Base-by-base conservation (phyloP, 1,140 invertebrate genomes). In the Sycophaga agraensis region DNA sequence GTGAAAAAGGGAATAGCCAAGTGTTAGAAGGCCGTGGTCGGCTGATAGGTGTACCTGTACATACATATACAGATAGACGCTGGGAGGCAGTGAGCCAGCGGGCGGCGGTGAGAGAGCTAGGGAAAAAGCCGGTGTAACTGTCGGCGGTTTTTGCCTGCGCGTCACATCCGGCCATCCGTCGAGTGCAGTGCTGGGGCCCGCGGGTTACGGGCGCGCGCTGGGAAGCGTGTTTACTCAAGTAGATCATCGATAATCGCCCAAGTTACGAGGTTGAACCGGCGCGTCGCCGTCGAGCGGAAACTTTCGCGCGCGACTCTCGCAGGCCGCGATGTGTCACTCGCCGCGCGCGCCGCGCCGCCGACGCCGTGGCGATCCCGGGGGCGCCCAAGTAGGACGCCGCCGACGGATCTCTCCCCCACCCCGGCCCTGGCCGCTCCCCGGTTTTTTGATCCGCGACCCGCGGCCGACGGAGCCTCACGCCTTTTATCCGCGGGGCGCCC, bases 131-230 rank as follows among this genome's bases (percentile, higher is more conserved):
- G 69, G 70, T 66, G 69, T 70, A 70, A 73, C 70, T 71, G 67
- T 58, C 65, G 37, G 59, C 46, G 70, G 66, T 77, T 77, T 77
- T 78, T 79, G 69, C 67, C 50, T 67, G 58, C 55, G 48, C 70
- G 71, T 76, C 71, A 72, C 72, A 78, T 78, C 77, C 75, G 74
- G 74, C 74, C 70, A 73, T 71, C 68, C 67, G 72, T 74, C 67
- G 66, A 72, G 66, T 55, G 61, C 51, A 49, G 57, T 48, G 57
- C 53, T 68, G 54, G 64, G 45, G 62, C 61, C 70, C 62, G 63
- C 67, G 61, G 37, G 59, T n/a, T n/a, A n/a, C n/a, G n/a, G n/a
- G n/a, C n/a, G n/a, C n/a, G n/a, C n/a, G n/a, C n/a, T 62, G 65
- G 70, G 66, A 65, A 72, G 66, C 71, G 69, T 77, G 68, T 76